A percentile compares a stretch with the other conserved stretches of the same genome.
Conservation (phyloP, 2,888 invertebrate species). For the Allolobophora icterica region DNA sequence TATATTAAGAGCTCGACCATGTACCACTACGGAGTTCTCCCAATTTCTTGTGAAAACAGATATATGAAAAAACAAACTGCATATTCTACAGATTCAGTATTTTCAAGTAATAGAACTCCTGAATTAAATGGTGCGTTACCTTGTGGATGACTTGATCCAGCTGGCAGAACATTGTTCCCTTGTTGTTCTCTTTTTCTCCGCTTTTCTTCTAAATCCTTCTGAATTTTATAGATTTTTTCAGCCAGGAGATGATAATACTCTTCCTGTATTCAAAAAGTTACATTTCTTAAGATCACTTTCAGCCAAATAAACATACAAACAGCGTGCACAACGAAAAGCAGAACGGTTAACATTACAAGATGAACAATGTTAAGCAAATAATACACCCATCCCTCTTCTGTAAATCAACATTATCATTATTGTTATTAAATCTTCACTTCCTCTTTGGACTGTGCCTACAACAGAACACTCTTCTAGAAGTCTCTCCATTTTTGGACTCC, state of each 20-base stretch:
- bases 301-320: not conserved
- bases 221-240: slow-evolving; percentile 99
- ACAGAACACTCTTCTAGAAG: not conserved
- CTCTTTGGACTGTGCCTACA: not conserved
- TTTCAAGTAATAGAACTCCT: not conserved
- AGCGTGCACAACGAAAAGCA: not conserved
- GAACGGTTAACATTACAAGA: not conserved
- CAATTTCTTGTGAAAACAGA: not conserved
- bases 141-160: not conserved
- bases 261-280: slow-evolving; percentile 70
- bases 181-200: slow-evolving; percentile 31
- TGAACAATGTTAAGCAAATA: not conserved
- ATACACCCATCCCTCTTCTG: no score
- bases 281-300: not conserved
- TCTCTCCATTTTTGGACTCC: not conserved
- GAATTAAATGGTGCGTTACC: not conserved
- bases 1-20: not conserved
- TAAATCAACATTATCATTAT: no score
- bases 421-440: not conserved
- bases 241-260: slow-evolving; percentile 98
- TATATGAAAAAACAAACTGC: not conserved
- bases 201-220: slow-evolving; percentile 85
- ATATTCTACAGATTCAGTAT: not conserved
- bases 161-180: not conserved
- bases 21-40: not conserved